Evolutionary conservation across 2,888 invertebrate genomes (phyloP), one percentile per base, ranked within the genome.

Genomic region (Germaria angustata): DNA sequence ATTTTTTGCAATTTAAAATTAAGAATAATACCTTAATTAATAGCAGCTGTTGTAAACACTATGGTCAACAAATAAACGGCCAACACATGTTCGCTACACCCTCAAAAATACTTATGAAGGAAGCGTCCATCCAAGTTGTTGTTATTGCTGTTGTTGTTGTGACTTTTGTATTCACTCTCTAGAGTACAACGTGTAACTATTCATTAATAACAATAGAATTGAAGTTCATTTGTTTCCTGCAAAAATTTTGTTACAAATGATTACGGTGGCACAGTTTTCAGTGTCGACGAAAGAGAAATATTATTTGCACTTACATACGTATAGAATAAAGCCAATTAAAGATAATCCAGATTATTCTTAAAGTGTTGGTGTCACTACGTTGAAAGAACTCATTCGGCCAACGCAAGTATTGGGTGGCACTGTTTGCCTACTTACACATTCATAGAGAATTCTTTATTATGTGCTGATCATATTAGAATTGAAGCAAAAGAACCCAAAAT

Each of bases 1-100:
- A 28, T 28, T 51, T 59, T 28, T 51, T 53, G 11, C 20, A 32
- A 73, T 53, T 61, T 39, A 28, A 63, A 73, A 20, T 9, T 28
- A 20, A 34, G 51, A 41, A 51, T 73, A 63, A 73, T 32, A 34
- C 46, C 32, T 39, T 41, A 3, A 7, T 28, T 1, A 11, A 46
- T n/a, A 28, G 28, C 76, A 76, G 76, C 76, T 76, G 76, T 28
- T 20, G 34, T 22, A 46, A 66, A 36, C 32, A 41, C 28, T 4
- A 3, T 5, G 39, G 8, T 7, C 11, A 61, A 36, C 11, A 57
- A 34, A 24, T 34, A 68, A 65, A 46, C 49, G 20, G 2, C n/a
- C 39, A 32, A 65, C 22, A 41, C 8, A 57, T 20, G 17, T 1
- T 34, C n/a, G 24, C 49, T 49, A 57, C 66, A 66, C 66, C 24